phyloP scores from a whole-genome alignment of 1,140 invertebrate genomes.

The Steinernema feltiae region DNA sequence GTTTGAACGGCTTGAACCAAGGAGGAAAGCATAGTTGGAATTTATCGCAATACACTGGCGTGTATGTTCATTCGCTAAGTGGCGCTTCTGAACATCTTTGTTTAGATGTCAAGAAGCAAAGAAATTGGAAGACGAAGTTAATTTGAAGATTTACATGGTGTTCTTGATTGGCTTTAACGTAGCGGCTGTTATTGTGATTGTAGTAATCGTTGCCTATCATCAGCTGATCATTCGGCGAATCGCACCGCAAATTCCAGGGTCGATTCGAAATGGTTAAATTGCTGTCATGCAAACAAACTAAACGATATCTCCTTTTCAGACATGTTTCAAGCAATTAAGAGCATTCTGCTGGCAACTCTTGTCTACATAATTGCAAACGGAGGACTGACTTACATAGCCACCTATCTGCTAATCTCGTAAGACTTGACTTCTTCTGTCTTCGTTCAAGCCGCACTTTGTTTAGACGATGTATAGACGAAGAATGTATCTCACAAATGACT shows the following conservation, averaged over 20 bases:
- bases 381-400: background rate
- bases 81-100: background rate
- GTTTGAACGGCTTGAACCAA: background rate
- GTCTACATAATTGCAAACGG: slow-evolving; percentile 9
- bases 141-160: background rate
- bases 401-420: background rate
- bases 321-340: background rate
- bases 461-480: background rate
- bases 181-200: background rate
- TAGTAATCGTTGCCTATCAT: background rate
- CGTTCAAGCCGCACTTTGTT: background rate
- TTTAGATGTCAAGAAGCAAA: background rate
- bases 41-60: background rate
- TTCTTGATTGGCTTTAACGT: background rate
- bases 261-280: background rate
- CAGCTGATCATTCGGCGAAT: background rate
- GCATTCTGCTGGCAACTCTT: background rate
- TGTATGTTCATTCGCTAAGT: background rate
- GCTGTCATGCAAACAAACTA: background rate
- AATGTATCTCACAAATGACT: background rate
- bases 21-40: background rate
- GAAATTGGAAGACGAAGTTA: background rate
- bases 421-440: background rate
- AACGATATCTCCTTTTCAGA: background rate
- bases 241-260: background rate